Base-by-base conservation (phyloP, 2,797 vertebrate species). In the Paedocypris micromegethes region DNA sequence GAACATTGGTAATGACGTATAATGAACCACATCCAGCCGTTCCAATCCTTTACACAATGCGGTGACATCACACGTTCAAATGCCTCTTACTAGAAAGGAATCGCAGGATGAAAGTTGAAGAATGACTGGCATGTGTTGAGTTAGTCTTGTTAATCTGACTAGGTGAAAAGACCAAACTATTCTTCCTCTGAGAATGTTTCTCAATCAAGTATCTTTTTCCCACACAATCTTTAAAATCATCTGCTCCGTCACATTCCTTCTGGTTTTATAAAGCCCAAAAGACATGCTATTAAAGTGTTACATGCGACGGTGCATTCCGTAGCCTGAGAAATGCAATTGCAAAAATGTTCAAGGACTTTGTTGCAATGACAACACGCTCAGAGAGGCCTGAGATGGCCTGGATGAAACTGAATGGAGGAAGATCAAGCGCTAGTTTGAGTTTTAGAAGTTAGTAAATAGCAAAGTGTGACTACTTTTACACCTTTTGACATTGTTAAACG, bases 121-220 rank as follows among this genome's bases (percentile, higher is more conserved):
- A 89, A 94, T 92, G 88, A 85, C 85, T 90, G 81, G 73, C 77
- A 89, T 91, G 89, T 85, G 71, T 72, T 87, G 84, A 51, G 66
- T 77, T 75, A 82, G 79, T 74, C 80, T 80, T 85, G 86, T 81
- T 83, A 91, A 88, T 83, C 83, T 84, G 92, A 86, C 77, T 88
- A 91, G 92, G 82, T 23, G 23, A 23, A 23, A 23, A 23, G 23
- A 23, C 23, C 23, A 1, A 23, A 23, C 23, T 23, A 23, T 23
- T 23, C 23, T 23, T 23, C 23, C 23, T 23, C 23, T 23, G 23
- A 23, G 23, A 23, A 23, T 23, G 23, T 23, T 23, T 23, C 23
- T 23, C 23, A 23, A 23, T 23, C 23, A 23, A 23, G 23, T 50
- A 4, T 48, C 5, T 63, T 81, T 79, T 87, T 83, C 86, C 72